Evolutionary conservation across 1,140 invertebrate species (phyloP), one percentile per base, ranked within the genome.

Genomic region (Eriocheir sinensis): DNA sequence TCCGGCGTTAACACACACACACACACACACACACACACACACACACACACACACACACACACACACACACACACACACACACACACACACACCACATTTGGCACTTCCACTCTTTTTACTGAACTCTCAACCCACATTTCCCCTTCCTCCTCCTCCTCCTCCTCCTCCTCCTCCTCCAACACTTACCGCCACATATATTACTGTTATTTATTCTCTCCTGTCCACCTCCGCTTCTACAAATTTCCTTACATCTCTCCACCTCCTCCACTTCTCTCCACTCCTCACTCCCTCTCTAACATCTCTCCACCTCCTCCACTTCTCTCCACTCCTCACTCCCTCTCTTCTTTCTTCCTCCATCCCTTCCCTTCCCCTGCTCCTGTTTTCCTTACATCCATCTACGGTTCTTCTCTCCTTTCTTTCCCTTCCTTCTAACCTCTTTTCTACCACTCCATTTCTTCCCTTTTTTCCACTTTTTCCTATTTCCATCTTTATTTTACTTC

Each of bases 181-280:
- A n/a, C n/a, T n/a, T n/a, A n/a, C n/a, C n/a, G n/a, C n/a, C n/a
- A n/a, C n/a, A n/a, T n/a, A n/a, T n/a, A n/a, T n/a, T n/a, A n/a
- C n/a, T n/a, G n/a, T n/a, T n/a, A n/a, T n/a, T n/a, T n/a, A n/a
- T n/a, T n/a, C n/a, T n/a, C n/a, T 72, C 60, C 60, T n/a, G n/a
- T 72, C 60, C 60, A n/a, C 60, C 83, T 86, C 83, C 83, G 17
- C 40, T n/a, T 41, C 83, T n/a, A n/a, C n/a, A n/a, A n/a, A n/a
- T n/a, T n/a, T n/a, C n/a, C n/a, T n/a, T n/a, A n/a, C n/a, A n/a
- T n/a, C n/a, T n/a, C 83, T 86, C 40, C 34, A 34, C 40, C 40
- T 40, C 34, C 83, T 40, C 34, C 83, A 27, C 40, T 4, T 40
- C 83, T 17, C 36, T 34, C 40, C 30, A n/a, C 32, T 86, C 21